phyloP scores from a whole-genome alignment of 2,888 invertebrate genomes.

The Drosophila neotestacea region DNA sequence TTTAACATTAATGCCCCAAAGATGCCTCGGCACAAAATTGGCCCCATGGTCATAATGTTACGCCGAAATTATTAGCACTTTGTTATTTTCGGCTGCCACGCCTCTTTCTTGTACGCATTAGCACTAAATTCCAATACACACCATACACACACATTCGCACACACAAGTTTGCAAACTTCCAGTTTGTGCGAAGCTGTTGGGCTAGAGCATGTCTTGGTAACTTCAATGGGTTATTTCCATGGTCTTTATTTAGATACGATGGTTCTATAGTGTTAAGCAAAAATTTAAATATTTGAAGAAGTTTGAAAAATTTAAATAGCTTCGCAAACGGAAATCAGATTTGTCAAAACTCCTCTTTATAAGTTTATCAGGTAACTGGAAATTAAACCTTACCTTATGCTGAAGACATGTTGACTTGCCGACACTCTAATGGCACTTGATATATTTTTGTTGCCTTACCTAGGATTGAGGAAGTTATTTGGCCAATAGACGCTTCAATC shows the following conservation, averaged over 20 bases:
- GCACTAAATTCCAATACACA: constrained; percentile 66
- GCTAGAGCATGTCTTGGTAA: background rate
- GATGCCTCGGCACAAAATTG: constrained; percentile 23
- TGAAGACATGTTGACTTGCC: background rate
- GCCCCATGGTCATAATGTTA: constrained; percentile 62
- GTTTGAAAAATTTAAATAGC: background rate
- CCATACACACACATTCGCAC: background rate
- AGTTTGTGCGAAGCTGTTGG: constrained; percentile 3
- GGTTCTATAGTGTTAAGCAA: background rate
- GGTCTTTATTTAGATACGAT: background rate
- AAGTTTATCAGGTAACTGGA: too few relatives aligned
- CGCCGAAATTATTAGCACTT: constrained; percentile 75
- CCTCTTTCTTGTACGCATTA: constrained; percentile 76
- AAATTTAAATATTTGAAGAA: background rate
- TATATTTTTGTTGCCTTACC: constrained; percentile 10
- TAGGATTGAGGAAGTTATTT: constrained; percentile 39
- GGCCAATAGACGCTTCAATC: constrained; percentile 30
- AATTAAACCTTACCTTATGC: background rate
- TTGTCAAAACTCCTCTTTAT: too few relatives aligned
- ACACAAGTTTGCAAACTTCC: background rate
- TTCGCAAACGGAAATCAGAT: background rate
- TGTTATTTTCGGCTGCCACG: constrained; percentile 72
- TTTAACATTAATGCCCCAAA: constrained; percentile 19
- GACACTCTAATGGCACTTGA: constrained; percentile 4
- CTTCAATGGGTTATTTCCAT: background rate